Percentiles rank a stretch among this genome's conserved stretches.
Conservation (phyloP, 1,140 invertebrate species). For the Panagrolaimus sp. region DNA sequence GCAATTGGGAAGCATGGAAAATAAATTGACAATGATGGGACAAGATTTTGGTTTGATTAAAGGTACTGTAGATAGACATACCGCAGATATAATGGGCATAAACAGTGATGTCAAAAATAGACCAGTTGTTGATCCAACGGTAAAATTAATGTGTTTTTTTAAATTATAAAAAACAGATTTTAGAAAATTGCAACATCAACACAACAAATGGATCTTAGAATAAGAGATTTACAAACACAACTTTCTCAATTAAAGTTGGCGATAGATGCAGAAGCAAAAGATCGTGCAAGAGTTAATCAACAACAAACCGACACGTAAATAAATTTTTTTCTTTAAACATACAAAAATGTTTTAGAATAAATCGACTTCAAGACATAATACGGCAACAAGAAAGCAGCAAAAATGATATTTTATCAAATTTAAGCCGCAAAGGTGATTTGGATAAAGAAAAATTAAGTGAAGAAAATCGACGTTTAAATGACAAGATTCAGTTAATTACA, state of each 20-base stretch:
- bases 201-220: slow-evolving; percentile 41
- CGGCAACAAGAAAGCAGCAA: slow-evolving; percentile 50
- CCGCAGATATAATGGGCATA: slow-evolving; percentile 41
- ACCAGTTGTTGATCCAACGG: slow-evolving; percentile 44
- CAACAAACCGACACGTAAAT: slow-evolving; percentile 12
- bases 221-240: slow-evolving; percentile 48
- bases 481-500: slow-evolving; percentile 33
- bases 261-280: slow-evolving; percentile 41
- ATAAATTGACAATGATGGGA: slow-evolving; percentile 39
- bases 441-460: slow-evolving; percentile 48
- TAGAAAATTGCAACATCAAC: slow-evolving; percentile 43
- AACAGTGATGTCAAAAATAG: slow-evolving; percentile 52
- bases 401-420: slow-evolving; percentile 42
- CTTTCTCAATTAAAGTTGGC: slow-evolving; percentile 47
- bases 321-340: slow-evolving; percentile 1
- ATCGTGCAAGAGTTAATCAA: slow-evolving; percentile 29
- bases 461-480: slow-evolving; percentile 48
- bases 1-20: slow-evolving; percentile 41
- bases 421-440: slow-evolving; percentile 42
- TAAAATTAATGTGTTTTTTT: slow-evolving; percentile 26
- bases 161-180: slow-evolving; percentile 12
- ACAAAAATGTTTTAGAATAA: slow-evolving; percentile 38
- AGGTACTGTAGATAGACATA: slow-evolving; percentile 41
- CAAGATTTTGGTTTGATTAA: slow-evolving; percentile 43
- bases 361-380: slow-evolving; percentile 46